phyloP scores from a whole-genome alignment of 2,797 vertebrate species.

The Otus scops region DNA sequence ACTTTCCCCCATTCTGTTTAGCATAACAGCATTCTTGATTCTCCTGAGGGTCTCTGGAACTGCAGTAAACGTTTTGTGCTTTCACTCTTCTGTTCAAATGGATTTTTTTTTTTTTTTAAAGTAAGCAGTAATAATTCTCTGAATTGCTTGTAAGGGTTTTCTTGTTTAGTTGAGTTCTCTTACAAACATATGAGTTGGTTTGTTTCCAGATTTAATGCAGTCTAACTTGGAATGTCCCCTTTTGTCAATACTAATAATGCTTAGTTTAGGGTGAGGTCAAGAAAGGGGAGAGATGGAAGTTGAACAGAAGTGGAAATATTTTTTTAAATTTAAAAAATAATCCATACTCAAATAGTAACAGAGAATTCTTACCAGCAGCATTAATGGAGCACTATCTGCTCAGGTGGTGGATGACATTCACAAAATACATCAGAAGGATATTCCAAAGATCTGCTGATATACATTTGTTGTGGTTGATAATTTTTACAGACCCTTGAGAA shows the following conservation, averaged over 20 bases:
- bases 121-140: not conserved
- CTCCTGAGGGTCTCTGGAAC: not conserved
- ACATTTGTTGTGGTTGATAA: not conserved
- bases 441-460: not conserved
- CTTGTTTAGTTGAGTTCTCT: not conserved
- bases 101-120: not conserved
- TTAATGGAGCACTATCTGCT: not conserved
- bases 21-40: not conserved
- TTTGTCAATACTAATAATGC: not conserved
- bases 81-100: not conserved
- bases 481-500: not conserved
- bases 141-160: not conserved
- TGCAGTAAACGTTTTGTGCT: not conserved
- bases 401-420: not conserved
- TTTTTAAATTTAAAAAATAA: not conserved
- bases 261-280: not conserved
- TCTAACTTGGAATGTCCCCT: not conserved
- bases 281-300: not conserved
- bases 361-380: not conserved
- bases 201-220: not conserved
- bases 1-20: not conserved
- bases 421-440: not conserved
- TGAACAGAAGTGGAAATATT: not conserved
- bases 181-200: not conserved
- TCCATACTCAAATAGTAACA: not conserved